phyloP scores from a whole-genome alignment of 2,888 invertebrate genomes.

The Disparrhopalites patrizii region DNA sequence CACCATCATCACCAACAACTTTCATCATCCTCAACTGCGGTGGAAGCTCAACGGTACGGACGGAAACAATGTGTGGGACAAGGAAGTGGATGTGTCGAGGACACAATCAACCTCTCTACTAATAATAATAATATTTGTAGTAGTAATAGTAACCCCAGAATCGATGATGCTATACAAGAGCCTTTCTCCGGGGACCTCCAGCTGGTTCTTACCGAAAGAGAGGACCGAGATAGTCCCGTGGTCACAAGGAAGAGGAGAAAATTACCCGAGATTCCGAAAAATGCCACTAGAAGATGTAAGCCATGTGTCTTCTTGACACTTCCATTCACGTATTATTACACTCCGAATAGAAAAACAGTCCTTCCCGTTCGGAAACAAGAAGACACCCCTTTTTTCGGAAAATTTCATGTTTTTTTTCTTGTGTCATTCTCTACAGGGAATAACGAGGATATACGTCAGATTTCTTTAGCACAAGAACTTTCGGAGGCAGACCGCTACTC shows the following conservation, averaged over 20 bases:
- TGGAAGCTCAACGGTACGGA: background rate
- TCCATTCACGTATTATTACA: no score
- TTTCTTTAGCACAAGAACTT: slow-evolving; percentile 47
- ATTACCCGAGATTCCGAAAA: slow-evolving; percentile 84
- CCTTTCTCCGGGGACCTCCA: slow-evolving; percentile 48
- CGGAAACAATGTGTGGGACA: background rate
- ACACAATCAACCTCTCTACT: no score
- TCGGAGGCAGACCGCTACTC: slow-evolving; percentile 42
- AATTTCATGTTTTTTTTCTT: no score
- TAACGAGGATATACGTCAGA: slow-evolving; percentile 43
- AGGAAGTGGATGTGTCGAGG: no score
- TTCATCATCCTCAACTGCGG: background rate
- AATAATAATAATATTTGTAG: no score
- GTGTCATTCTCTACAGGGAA: no score
- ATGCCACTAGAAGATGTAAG: slow-evolving; percentile 50
- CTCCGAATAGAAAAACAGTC: no score
- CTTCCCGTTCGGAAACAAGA: no score
- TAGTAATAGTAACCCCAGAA: background rate
- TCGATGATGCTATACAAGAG: slow-evolving; percentile 37
- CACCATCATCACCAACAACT: no score
- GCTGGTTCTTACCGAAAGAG: slow-evolving; percentile 40
- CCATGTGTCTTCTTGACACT: slow-evolving; percentile 1
- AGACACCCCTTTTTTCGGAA: no score
- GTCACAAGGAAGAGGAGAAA: slow-evolving; percentile 70
- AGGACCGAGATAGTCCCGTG: slow-evolving; percentile 45